These are phyloP conservation scores for Meloe dianella DNA, from an alignment of 2,888 invertebrate genomes.

Conservation along the genomic window DNA sequence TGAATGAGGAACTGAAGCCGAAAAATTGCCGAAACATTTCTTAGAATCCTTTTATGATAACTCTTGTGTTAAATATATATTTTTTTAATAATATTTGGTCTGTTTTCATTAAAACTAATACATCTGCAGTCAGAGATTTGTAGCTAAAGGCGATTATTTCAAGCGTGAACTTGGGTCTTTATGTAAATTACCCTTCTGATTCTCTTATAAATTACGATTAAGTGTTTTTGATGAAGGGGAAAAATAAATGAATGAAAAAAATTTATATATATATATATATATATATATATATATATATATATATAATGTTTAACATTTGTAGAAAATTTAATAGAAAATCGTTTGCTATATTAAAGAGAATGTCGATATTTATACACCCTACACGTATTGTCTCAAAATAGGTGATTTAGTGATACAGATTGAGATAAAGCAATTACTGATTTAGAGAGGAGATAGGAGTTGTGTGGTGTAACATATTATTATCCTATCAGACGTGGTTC, in stretches of 20 bases:
- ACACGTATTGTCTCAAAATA: slow-evolving; percentile 25
- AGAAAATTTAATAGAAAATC: background rate
- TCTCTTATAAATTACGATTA: slow-evolving; percentile 8
- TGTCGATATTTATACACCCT: background rate
- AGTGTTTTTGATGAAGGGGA: background rate
- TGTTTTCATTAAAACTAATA: background rate
- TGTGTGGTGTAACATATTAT: slow-evolving; percentile 53
- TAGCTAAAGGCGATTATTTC: background rate
- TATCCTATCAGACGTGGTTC: slow-evolving; percentile 52
- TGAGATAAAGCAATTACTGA: slow-evolving; percentile 52
- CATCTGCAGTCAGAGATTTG: background rate
- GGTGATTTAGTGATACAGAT: slow-evolving; percentile 42
- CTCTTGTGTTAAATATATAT: background rate
- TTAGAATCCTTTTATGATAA: background rate
- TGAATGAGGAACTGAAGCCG: background rate
- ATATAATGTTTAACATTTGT: background rate
- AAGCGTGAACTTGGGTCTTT: slow-evolving; percentile 3
- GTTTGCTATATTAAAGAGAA: background rate
- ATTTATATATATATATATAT: no score
- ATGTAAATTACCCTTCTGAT: slow-evolving; percentile 5
- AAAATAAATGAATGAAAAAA: background rate
- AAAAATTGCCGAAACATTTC: background rate
- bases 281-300: no score
- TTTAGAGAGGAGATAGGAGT: slow-evolving; percentile 47
- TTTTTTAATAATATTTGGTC: background rate